Conservation (phyloP, 2,888 invertebrate species). For the Leucoma salicis region DNA sequence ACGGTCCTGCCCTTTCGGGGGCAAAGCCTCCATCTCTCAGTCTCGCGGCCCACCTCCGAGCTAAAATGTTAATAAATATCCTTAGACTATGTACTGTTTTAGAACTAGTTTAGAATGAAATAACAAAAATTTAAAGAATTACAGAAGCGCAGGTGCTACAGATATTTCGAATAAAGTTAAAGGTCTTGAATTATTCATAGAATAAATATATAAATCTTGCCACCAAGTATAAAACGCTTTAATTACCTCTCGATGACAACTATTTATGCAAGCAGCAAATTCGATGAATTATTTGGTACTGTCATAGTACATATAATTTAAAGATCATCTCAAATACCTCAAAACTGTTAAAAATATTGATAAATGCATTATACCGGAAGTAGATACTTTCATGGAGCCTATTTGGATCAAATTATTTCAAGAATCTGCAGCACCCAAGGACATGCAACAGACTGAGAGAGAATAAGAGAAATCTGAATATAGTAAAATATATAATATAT, state of each 20-base stretch:
- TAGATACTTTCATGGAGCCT: too few relatives aligned
- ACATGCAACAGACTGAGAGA: constrained; percentile 61
- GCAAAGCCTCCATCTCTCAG: constrained; percentile 76
- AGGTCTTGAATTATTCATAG: not conserved
- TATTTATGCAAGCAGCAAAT: too few relatives aligned
- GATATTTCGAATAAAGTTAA: too few relatives aligned
- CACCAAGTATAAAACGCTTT: too few relatives aligned
- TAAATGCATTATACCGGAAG: too few relatives aligned
- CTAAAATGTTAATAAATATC: constrained; percentile 70
- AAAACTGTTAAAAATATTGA: too few relatives aligned
- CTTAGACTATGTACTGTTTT: constrained; percentile 35
- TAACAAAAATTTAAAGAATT: constrained; percentile 19
- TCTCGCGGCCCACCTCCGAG: constrained; percentile 68
- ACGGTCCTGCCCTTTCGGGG: constrained; percentile 70
- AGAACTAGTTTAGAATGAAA: constrained; percentile 13
- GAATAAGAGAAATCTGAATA: constrained; percentile 50
- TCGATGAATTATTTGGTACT: too few relatives aligned
- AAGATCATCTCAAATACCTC: too few relatives aligned
- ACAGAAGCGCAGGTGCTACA: constrained; percentile 41
- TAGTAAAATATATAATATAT: too few relatives aligned
- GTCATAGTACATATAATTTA: too few relatives aligned
- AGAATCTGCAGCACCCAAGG: constrained; percentile 45
- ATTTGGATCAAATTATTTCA: too few relatives aligned
- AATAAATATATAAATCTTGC: not conserved
- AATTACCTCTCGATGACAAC: too few relatives aligned